Evolutionary conservation across 2,888 invertebrate species (phyloP).

Genomic region (Epirrhoe alternata): DNA sequence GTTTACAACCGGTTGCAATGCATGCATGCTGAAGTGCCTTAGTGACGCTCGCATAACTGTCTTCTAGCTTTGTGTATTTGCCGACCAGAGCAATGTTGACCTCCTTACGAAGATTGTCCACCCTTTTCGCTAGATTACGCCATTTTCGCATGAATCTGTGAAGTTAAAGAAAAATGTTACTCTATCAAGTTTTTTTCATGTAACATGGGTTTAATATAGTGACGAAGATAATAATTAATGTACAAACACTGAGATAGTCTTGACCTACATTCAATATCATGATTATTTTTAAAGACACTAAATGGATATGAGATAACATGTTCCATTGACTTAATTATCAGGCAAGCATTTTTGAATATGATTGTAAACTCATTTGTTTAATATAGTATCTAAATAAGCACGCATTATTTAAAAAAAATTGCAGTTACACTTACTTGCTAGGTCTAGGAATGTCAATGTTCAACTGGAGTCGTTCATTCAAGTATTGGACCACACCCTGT

Average conservation of each 20-base stretch:
- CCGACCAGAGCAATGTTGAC: conserved; percentile 97
- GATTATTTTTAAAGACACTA: neutral
- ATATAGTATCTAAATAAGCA: neutral
- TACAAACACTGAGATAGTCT: neutral
- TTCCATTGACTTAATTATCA: conserved; percentile 1
- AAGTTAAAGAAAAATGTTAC: neutral
- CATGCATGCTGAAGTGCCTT: conserved; percentile 98
- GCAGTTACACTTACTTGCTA: conserved; percentile 85
- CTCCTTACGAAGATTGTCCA: conserved; percentile 92
- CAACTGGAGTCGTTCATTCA: conserved; percentile 92
- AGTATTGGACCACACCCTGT: conserved; percentile 94
- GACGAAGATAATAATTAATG: neutral
- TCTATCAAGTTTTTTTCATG: no score
- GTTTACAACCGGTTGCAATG: conserved; percentile 92
- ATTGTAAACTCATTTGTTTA: conserved; percentile 7
- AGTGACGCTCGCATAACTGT: conserved; percentile 98
- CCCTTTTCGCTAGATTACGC: conserved; percentile 94
- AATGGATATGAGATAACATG: neutral
- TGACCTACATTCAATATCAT: conserved; percentile 9
- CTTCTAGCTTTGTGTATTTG: conserved; percentile 97
- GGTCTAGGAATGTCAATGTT: conserved; percentile 88
- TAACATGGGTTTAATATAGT: neutral
- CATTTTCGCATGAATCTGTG: conserved; percentile 93
- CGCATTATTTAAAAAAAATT: no score
- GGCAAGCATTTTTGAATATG: conserved; percentile 18